Evolutionary conservation across 2,113 vertebrate genomes (phyloP), one percentile per base, ranked within the genome.

Genomic region (Oriolus oriolus): DNA sequence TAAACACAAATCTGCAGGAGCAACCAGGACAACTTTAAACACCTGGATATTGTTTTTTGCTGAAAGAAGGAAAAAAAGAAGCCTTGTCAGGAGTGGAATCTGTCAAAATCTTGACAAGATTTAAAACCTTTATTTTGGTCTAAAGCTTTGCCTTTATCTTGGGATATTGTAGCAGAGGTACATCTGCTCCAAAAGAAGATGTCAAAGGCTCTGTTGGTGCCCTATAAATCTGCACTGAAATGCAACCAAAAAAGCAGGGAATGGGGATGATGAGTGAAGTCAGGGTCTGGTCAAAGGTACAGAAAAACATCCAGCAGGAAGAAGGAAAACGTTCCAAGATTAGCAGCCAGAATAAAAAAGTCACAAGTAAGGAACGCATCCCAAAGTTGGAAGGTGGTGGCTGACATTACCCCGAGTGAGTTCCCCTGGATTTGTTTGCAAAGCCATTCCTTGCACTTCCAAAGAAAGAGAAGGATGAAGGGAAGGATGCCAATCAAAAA

Each of bases 361-460:
- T 24, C 41, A 8, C 30, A 33, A 4, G 37, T 4, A 37, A 63
- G 49, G 53, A 76, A 59, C 57, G 39, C 2, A 28, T 13, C 20
- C 39, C 21, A 2, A 31, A n/a, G 53, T 0, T 1, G 11, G 63
- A 31, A 42, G 28, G 12, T 6, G 56, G 21, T 35, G 30, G 30
- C 5, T 45, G 39, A 0, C 6, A 19, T 1, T 2, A 35, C 13
- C 16, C 39, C 1, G 0, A 9, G 37, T 3, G 52, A 61, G 68
- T 0, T 63, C 73, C 27, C 24, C 4, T 7, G 33, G 16, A 7
- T 1, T 10, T 10, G 16, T 15, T 20, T 2, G 5, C 35, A 73
- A 64, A 91, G 7, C 35, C 53, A 41, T 7, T 22, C 35, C 39
- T 11, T 14, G 42, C 17, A 9, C 8, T 30, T 17, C 37, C 59